Conservation (phyloP, 2,113 vertebrate genomes). For the Sinocyclocheilus grahami region DNA sequence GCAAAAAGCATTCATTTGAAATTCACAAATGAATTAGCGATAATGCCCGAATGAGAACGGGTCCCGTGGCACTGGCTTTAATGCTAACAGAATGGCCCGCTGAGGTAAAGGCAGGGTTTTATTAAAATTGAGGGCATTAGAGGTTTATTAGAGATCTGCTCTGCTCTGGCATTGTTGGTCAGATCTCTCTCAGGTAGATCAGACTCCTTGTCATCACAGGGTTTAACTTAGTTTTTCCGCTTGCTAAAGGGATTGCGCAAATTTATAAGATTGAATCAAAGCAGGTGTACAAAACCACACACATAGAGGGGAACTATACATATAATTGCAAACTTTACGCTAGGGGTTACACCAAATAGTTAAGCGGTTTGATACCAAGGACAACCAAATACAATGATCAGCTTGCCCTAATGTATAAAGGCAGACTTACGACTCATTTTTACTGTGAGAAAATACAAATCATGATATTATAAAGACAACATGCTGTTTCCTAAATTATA, state of each 20-base stretch:
- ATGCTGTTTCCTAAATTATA: no score
- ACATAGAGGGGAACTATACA: conserved; percentile 3
- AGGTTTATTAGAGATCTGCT: not conserved
- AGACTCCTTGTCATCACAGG: conserved; percentile 20
- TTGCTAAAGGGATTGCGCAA: conserved; percentile 37
- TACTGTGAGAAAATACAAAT: no score
- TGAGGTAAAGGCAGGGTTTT: conserved; percentile 15
- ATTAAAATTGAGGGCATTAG: not conserved
- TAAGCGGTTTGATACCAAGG: no score
- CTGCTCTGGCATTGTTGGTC: not conserved
- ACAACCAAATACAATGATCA: no score
- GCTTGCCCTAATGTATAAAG: no score
- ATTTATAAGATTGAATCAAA: conserved; percentile 55
- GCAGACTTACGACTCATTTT: no score
- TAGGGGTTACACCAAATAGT: no score
- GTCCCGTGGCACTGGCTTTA: conserved; percentile 24
- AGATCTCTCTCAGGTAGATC: not conserved
- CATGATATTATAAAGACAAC: no score
- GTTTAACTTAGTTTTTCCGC: conserved; percentile 58
- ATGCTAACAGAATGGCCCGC: not conserved
- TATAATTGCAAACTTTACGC: not conserved
- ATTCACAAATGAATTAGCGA: conserved; percentile 11
- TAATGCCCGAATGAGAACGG: not conserved
- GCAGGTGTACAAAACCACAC: conserved; percentile 27
- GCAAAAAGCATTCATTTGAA: conserved; percentile 23